Evolutionary conservation across 1,140 invertebrate genomes (phyloP).

Genomic region (Musca domestica): DNA sequence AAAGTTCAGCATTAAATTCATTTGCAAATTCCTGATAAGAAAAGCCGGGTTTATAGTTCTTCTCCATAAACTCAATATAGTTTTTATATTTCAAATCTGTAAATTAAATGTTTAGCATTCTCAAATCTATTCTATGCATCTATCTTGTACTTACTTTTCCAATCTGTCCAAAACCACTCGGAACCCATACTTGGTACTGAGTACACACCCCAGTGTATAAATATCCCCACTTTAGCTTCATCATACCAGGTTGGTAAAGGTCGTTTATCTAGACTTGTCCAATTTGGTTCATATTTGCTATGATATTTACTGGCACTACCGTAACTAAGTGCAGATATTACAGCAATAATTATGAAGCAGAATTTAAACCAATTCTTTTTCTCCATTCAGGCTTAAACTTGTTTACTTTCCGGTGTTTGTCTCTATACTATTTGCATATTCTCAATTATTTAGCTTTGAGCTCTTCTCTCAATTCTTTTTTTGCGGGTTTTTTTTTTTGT

Average conservation of each 20-base stretch:
- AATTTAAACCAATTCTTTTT: too few relatives aligned
- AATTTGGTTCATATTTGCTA: conserved; percentile 63
- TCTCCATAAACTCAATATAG: conserved; percentile 67
- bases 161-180: conserved; percentile 87
- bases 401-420: too few relatives aligned
- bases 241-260: conserved; percentile 87
- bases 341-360: too few relatives aligned
- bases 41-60: conserved; percentile 76
- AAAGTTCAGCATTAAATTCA: conserved; percentile 80
- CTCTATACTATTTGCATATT: too few relatives aligned
- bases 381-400: too few relatives aligned
- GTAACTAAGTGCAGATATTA: too few relatives aligned
- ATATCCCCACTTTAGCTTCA: conserved; percentile 86
- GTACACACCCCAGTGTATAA: conserved; percentile 92
- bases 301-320: neutral
- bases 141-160: conserved; percentile 61
- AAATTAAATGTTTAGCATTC: neutral
- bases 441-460: too few relatives aligned
- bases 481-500: too few relatives aligned
- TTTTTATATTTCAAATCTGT: conserved; percentile 36
- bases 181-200: conserved; percentile 80
- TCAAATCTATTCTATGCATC: neutral
- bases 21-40: conserved; percentile 84
- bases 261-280: conserved; percentile 80
- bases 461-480: too few relatives aligned